Evolutionary conservation across 2,888 invertebrate species (phyloP).

Genomic region (Chrysina gloriosa): DNA sequence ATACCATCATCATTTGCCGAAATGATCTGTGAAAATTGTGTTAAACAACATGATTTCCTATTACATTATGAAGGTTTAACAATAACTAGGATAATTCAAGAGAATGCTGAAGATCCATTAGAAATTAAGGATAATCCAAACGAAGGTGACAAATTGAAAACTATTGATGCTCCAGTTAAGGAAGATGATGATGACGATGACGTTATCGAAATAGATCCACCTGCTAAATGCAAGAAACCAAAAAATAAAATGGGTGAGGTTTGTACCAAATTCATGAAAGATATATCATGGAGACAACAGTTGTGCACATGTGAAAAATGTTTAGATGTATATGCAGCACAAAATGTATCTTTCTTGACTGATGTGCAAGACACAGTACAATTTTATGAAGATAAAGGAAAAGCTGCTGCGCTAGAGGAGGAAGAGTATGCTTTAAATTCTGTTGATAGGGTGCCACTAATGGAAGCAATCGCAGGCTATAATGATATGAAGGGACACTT

Average conservation of each 20-base stretch:
- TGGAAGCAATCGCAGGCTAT: conserved; percentile 87
- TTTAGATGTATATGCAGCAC: conserved; percentile 75
- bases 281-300: conserved; percentile 77
- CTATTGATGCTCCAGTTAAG: background rate
- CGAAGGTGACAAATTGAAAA: background rate
- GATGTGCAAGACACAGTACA: conserved; percentile 87
- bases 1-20: conserved; percentile 76
- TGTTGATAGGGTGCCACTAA: conserved; percentile 83
- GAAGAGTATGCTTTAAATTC: conserved; percentile 73
- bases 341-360: conserved; percentile 77
- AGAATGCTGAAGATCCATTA: conserved; percentile 42
- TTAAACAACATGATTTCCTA: conserved; percentile 80
- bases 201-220: conserved; percentile 36
- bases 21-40: conserved; percentile 85
- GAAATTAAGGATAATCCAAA: conserved; percentile 44
- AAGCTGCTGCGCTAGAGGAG: conserved; percentile 67
- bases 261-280: conserved; percentile 80
- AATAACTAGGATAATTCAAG: conserved; percentile 46
- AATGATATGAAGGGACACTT: conserved; percentile 89
- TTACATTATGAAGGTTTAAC: conserved; percentile 74
- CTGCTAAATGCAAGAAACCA: conserved; percentile 60
- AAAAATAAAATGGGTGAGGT: conserved; percentile 61
- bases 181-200: conserved; percentile 30
- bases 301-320: conserved; percentile 80
- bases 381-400: conserved; percentile 82